phyloP scores from a whole-genome alignment of 1,140 invertebrate genomes.

The Cyphomyrmex costatus region DNA sequence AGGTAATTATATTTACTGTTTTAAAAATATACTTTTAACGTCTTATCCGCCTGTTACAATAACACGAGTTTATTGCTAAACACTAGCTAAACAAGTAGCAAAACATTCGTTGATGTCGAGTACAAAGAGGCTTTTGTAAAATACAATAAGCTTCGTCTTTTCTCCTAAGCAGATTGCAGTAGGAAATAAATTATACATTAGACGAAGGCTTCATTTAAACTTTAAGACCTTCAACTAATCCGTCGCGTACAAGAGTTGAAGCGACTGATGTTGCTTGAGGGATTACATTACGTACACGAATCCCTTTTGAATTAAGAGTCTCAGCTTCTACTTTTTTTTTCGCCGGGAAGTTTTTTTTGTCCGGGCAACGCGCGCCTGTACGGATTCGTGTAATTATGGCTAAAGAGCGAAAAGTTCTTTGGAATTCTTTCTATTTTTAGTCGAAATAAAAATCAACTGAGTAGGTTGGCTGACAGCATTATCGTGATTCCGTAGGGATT shows the following conservation, averaged over 20 bases:
- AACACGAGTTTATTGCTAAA: neutral
- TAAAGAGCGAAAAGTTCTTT: constrained; percentile 21
- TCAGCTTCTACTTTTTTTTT: constrained; percentile 18
- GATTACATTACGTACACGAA: constrained; percentile 57
- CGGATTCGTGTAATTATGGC: constrained; percentile 26
- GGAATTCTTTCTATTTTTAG: constrained; percentile 16
- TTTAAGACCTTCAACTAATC: constrained; percentile 58
- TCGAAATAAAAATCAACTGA: neutral
- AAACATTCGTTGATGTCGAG: neutral
- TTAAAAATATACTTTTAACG: neutral
- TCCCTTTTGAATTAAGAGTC: constrained; percentile 45
- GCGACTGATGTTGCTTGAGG: constrained; percentile 50
- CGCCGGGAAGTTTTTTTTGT: neutral
- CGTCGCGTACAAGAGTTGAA: constrained; percentile 41
- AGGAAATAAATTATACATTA: constrained; percentile 70
- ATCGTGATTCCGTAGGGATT: neutral
- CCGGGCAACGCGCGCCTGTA: neutral
- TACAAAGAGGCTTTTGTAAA: neutral
- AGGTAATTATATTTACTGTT: constrained; percentile 5
- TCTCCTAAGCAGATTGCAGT: constrained; percentile 30
- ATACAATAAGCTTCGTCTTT: neutral
- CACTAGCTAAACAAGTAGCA: constrained; percentile 8
- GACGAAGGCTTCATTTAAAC: constrained; percentile 62
- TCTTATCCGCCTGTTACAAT: neutral
- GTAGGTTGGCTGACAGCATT: neutral